Conservation (phyloP, 2,888 invertebrate species). For the Heliconius erato region DNA sequence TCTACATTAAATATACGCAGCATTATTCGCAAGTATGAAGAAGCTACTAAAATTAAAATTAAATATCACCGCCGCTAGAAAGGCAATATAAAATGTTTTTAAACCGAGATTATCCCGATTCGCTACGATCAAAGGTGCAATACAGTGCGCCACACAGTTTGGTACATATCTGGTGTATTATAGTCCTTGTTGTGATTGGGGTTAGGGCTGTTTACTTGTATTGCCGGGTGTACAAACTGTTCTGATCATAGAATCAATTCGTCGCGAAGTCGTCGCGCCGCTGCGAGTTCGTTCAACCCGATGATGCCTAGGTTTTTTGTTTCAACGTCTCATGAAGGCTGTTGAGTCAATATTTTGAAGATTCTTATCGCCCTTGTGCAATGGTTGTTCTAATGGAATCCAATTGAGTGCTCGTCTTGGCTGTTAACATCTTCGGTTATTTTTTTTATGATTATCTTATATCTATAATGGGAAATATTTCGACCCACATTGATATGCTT, state of each 20-base stretch:
- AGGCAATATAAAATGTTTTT: conserved; percentile 54
- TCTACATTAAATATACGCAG: conserved; percentile 5
- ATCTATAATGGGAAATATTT: conserved; percentile 18
- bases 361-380: conserved; percentile 42
- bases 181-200: conserved; percentile 27
- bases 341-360: conserved; percentile 51
- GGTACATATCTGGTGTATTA: background rate
- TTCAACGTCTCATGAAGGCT: conserved; percentile 53
- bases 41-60: conserved; percentile 36
- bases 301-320: conserved; percentile 52
- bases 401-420: conserved; percentile 17
- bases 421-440: conserved; percentile 26
- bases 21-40: conserved; percentile 14
- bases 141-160: conserved; percentile 39
- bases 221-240: conserved; percentile 55
- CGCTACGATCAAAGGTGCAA: conserved; percentile 56
- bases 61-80: conserved; percentile 40
- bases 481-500: conserved; percentile 22
- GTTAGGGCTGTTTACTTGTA: conserved; percentile 34
- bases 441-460: conserved; percentile 2
- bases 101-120: conserved; percentile 58
- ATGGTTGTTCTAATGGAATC: conserved; percentile 41
- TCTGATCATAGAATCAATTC: conserved; percentile 79
- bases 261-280: conserved; percentile 57
- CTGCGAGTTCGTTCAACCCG: conserved; percentile 51